Evolutionary conservation across 2,888 invertebrate species (phyloP).

Genomic region (Sarcophaga subvicina): DNA sequence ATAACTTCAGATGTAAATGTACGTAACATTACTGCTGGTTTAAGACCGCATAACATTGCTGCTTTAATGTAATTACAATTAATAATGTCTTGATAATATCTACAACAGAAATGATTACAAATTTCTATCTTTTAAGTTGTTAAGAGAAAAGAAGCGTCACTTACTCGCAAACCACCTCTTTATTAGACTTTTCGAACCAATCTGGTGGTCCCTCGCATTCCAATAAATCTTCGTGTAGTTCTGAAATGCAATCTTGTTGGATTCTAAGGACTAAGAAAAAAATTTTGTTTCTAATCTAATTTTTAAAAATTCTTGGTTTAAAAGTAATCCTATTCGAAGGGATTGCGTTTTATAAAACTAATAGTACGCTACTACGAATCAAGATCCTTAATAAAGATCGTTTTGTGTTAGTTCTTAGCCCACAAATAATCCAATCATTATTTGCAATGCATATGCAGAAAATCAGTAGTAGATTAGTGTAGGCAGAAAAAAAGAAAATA

Average conservation of each 20-base stretch:
- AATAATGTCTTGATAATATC: slow-evolving; percentile 82
- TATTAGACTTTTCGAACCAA: slow-evolving; percentile 83
- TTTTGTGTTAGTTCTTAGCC: no score
- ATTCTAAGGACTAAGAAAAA: slow-evolving; percentile 75
- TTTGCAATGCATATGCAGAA: no score
- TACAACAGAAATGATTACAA: slow-evolving; percentile 66
- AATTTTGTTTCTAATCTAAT: no score
- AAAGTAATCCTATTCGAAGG: no score
- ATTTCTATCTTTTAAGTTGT: neutral
- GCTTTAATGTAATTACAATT: slow-evolving; percentile 83
- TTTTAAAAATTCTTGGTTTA: no score
- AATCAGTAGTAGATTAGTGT: no score
- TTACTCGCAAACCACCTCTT: slow-evolving; percentile 81
- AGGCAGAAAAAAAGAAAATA: no score
- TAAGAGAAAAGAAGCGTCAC: slow-evolving; percentile 22
- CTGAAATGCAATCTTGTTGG: slow-evolving; percentile 80
- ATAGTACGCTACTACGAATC: no score
- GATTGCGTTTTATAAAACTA: no score
- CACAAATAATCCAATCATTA: no score
- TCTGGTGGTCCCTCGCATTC: slow-evolving; percentile 83
- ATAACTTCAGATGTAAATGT: slow-evolving; percentile 75
- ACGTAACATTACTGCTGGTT: slow-evolving; percentile 80
- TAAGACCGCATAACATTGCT: slow-evolving; percentile 82
- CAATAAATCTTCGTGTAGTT: slow-evolving; percentile 82
- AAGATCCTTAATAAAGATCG: no score